Base-by-base conservation (phyloP, 2,888 invertebrate species). In the Exephanes ischioxanthus region DNA sequence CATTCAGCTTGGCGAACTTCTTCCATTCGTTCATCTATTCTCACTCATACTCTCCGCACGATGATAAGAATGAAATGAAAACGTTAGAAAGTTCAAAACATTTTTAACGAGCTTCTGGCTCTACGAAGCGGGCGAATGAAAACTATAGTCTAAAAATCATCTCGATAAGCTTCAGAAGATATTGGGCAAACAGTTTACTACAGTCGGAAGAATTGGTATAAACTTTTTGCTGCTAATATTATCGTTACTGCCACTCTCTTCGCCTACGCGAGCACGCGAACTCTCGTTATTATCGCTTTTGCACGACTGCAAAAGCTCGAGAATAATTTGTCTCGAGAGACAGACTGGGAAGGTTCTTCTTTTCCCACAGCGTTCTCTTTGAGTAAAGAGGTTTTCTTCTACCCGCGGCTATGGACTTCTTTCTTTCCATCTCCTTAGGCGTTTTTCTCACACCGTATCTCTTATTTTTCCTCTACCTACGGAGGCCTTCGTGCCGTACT, bases 261-360 rank as follows among this genome's bases (percentile, higher is more conserved):
- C 9, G 55, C 55, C 22, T 11, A 22, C 55, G 22, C 58, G 58
- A 58, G 26, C 22, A 19, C 11, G 26, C n/a, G 16, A 63, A 26
- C 61, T 16, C 16, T 16, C 16, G 26, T 63, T 30, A 33, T 63
- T 30, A 30, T 63, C 61, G 33, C 33, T 63, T 33, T 33, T 30
- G 61, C 30, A 33, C 30, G 30, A 63, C 6, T 30, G 61, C 30
- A 63, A 63, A 63, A 63, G 61, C 61, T 63, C 61, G 61, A 63
- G 61, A 33, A 16, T 30, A 63, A 63, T 63, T 63, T 30, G 26
- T 63, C 30, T 45, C 7, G 51, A 26, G 68, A 48, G n/a, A 45
- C 22, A 9, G 48, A 45, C 45, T 3, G 45, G 45, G 48, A 48
- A 70, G 68, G 26, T 78, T 19, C 41, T 53, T 14, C 30, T 26